Evolutionary conservation across 2,888 invertebrate genomes (phyloP).

Genomic region (Julus scanicus): DNA sequence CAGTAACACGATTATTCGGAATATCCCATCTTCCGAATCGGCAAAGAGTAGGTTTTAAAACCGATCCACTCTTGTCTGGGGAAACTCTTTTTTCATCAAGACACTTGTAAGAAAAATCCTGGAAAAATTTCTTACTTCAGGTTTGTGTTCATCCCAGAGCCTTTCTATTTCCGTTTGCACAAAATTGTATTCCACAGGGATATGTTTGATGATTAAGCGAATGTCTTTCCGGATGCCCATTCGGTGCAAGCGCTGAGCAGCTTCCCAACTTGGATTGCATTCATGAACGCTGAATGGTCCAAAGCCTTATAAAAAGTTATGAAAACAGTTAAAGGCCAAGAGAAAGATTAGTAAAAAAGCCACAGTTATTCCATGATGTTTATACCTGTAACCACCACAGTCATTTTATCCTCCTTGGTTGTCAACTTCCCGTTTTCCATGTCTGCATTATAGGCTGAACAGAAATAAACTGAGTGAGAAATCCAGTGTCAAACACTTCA

Average conservation of each 20-base stretch:
- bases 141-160: constrained; percentile 77
- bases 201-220: constrained; percentile 63
- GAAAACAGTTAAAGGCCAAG: neutral
- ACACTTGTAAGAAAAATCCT: neutral
- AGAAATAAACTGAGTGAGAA: neutral
- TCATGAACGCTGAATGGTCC: constrained; percentile 79
- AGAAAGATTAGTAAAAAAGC: neutral
- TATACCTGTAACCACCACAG: constrained; percentile 9
- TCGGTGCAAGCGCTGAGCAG: constrained; percentile 73
- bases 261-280: constrained; percentile 86
- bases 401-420: neutral
- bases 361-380: neutral
- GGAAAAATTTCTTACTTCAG: constrained; percentile 71
- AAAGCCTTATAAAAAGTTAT: constrained; percentile 71
- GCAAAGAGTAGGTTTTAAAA: too few relatives aligned
- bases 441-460: constrained; percentile 7
- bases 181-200: constrained; percentile 73
- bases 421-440: constrained; percentile 11
- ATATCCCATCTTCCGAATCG: too few relatives aligned
- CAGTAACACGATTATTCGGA: too few relatives aligned
- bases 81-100: neutral
- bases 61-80: too few relatives aligned
- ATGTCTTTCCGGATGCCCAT: constrained; percentile 63
- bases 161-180: constrained; percentile 75
- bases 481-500: neutral